A percentile compares a stretch with the other conserved stretches of the same genome.
phyloP scores from a whole-genome alignment of 2,113 vertebrate species.

The Arizona elegans region DNA sequence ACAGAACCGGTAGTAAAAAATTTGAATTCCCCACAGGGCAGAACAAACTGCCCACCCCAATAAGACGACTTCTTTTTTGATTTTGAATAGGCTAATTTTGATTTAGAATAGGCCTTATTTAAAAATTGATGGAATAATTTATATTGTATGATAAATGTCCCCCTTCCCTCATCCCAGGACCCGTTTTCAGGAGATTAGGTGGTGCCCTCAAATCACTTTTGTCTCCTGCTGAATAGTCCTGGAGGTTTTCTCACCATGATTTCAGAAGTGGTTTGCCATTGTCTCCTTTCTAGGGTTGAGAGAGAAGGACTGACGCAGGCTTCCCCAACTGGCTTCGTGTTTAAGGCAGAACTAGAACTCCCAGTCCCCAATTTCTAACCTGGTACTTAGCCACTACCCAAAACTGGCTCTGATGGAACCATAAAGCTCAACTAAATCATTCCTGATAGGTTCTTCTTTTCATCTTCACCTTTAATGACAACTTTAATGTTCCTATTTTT shows the following conservation, averaged over 20 bases:
- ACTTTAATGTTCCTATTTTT: neutral
- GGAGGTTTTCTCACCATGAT: neutral
- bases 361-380: neutral
- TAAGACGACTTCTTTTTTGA: neutral
- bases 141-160: neutral
- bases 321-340: neutral
- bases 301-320: neutral
- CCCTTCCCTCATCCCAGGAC: neutral
- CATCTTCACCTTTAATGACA: neutral
- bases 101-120: neutral
- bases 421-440: neutral
- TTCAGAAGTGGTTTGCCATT: neutral
- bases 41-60: neutral
- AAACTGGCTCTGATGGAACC: neutral
- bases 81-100: neutral
- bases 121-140: neutral
- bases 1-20: too few relatives aligned
- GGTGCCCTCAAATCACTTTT: neutral
- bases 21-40: neutral
- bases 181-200: neutral
- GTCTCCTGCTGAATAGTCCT: neutral
- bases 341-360: neutral
- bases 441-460: neutral
- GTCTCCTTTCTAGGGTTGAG: neutral
- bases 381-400: neutral